These are phyloP conservation scores for Sandelia bainsii DNA, from an alignment of 2,797 vertebrate genomes.

Conservation along the genomic window DNA sequence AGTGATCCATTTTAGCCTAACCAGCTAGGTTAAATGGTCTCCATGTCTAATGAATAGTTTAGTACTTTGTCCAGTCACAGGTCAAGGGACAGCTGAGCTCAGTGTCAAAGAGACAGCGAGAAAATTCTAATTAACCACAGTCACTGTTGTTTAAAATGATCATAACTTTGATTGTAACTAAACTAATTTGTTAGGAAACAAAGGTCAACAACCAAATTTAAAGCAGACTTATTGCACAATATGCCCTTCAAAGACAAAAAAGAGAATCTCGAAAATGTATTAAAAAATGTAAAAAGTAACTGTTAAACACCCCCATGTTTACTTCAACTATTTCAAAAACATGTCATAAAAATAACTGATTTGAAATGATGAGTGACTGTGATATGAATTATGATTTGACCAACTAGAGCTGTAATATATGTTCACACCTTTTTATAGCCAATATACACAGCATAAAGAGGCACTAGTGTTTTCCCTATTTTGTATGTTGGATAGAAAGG, in stretches of 20 bases:
- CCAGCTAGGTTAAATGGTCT: conserved; percentile 57
- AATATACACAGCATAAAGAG: not conserved
- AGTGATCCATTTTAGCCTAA: conserved; percentile 37
- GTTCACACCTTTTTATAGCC: not conserved
- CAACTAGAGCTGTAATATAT: no score
- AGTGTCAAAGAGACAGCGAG: not conserved
- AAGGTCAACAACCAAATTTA: not conserved
- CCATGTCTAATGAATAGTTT: conserved; percentile 69
- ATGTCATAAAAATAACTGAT: not conserved
- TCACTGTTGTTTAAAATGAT: not conserved
- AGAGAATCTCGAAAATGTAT: not conserved
- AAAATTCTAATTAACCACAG: not conserved
- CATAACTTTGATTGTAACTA: not conserved
- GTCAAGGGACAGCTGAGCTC: conserved; percentile 2
- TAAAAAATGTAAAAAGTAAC: not conserved
- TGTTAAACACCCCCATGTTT: not conserved
- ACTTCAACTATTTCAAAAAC: not conserved
- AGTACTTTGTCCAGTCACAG: conserved; percentile 47
- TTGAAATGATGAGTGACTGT: not conserved
- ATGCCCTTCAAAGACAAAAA: not conserved
- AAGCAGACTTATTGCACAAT: not conserved
- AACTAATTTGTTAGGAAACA: not conserved
- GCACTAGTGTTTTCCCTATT: no score
- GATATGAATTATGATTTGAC: not conserved
- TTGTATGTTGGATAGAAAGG: not conserved